Evolutionary conservation across 2,113 vertebrate species (phyloP).

Genomic region (Mirza zaza): DNA sequence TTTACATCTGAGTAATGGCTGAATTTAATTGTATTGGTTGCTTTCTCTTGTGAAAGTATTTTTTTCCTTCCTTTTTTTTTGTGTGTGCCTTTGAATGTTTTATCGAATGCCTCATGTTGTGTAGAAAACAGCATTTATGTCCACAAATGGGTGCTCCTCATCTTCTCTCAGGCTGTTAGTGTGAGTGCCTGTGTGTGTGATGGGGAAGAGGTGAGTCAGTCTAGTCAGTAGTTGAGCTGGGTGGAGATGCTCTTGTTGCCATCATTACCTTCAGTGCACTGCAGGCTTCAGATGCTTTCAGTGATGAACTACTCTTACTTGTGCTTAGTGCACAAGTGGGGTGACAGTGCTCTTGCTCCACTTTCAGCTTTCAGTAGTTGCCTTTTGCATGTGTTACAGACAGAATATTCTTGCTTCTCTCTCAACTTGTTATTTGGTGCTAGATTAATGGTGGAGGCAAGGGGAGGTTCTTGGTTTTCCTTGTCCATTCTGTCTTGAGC

Average conservation of each 20-base stretch:
- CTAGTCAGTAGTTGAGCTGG: background rate
- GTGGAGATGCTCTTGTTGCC: background rate
- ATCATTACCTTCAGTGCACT: background rate
- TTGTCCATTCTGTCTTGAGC: background rate
- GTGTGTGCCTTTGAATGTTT: background rate
- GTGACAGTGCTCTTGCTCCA: background rate
- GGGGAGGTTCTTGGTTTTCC: background rate
- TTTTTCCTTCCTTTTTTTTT: background rate
- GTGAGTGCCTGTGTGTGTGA: background rate
- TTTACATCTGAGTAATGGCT: background rate
- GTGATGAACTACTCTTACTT: background rate
- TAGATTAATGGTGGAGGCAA: background rate
- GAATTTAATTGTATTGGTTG: background rate
- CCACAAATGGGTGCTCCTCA: background rate
- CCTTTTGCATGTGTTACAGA: background rate
- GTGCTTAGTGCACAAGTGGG: background rate
- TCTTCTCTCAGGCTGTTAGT: background rate
- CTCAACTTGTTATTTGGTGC: background rate
- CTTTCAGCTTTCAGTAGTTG: background rate
- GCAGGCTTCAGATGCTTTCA: background rate
- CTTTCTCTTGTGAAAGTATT: background rate
- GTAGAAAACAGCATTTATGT: background rate
- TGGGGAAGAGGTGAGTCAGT: background rate
- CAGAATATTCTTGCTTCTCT: background rate
- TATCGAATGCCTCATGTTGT: background rate